Evolutionary conservation across 1,140 invertebrate genomes (phyloP), one percentile per base, ranked within the genome.

Genomic region (Potamilus streckersoni): DNA sequence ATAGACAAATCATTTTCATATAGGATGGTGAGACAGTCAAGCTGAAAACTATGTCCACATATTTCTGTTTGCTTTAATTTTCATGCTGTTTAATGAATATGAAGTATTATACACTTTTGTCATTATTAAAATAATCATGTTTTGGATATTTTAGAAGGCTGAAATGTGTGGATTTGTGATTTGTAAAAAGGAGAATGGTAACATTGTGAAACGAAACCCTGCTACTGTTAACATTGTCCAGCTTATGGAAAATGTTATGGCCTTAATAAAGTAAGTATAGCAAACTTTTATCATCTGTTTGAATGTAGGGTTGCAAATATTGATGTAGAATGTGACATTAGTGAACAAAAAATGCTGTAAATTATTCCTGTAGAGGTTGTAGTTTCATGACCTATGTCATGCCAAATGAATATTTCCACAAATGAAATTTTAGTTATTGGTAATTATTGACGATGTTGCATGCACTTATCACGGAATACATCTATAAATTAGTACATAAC

Each of bases 181-280:
- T 1, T 93, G 81, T 17, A 92, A 75, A 62, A 95, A 94, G 8
- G 93, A 94, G 77, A 92, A 93, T 58, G 94, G 94, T 17, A 94
- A 94, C 89, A 93, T 93, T 13, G 91, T 96, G 2, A 94, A 94
- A 89, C 92, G 95, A 55, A 97, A 96, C 92, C 96, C 96, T 57
- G 95, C 95, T 31, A 93, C 94, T 13, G 93, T 93, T 55, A 95
- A 96, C 86, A 92, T 97, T 77, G 92, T 95, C 77, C 94, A 94
- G 3, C 85, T 96, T 60, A 88, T 97, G 64, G 94, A 95, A 8
- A 93, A 94, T 78, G 91, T 96, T 4, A 92, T 97, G 49, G 91
- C 93, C 14, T 89, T 97, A 15, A 91, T 88, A 58, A 89, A 85
- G 89, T 90, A 85, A 80, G 79, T 77, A 69, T 56, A n/a, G 38